Evolutionary conservation across 1,140 invertebrate genomes (phyloP), one percentile per base, ranked within the genome.

Genomic region (Hirudo medicinalis): DNA sequence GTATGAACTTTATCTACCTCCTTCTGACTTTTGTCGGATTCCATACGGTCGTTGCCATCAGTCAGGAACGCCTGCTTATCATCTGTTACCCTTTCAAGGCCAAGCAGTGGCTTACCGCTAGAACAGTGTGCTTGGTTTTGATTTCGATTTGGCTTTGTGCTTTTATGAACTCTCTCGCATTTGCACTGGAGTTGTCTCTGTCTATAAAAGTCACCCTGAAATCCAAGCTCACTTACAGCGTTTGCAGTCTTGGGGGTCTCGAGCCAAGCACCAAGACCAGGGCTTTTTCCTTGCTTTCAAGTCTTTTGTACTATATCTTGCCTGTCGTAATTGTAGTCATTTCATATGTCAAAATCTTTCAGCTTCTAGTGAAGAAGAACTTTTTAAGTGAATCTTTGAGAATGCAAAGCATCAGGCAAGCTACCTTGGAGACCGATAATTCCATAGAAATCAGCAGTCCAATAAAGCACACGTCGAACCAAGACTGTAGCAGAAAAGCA

Each of bases 81-180:
- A 73, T 73, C 67, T 63, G 66, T n/a, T 73, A 73, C 68, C 72
- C 72, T n/a, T 68, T 73, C 53, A 53, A 36, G 60, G 71, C 71
- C 15, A 22, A 29, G 36, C 25, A 36, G 20, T 36, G 32, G 29
- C 60, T 54, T 25, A 72, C 71, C 8, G 54, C 54, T 3, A 20
- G n/a, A 2, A 29, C 22, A 3, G 54, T 66, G 20, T 53, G 60
- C 20, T 25, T 25, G 27, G 29, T 68, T 20, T 66, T 72, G 15
- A 25, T 54, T 11, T 22, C 40, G 32, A 54, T 72, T 40, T 72
- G 71, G 71, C n/a, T 68, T 17, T 36, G n/a, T 22, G 71, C 71
- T 25, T 54, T 68, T 54, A 29, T 43, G 60, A 53, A n/a, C 63
- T 20, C 60, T 29, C 71, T 72, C 19, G 36, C 71, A 4, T 27